Evolutionary conservation across 2,888 invertebrate species (phyloP), one percentile per base, ranked within the genome.

Genomic region (Abscondita cerata): DNA sequence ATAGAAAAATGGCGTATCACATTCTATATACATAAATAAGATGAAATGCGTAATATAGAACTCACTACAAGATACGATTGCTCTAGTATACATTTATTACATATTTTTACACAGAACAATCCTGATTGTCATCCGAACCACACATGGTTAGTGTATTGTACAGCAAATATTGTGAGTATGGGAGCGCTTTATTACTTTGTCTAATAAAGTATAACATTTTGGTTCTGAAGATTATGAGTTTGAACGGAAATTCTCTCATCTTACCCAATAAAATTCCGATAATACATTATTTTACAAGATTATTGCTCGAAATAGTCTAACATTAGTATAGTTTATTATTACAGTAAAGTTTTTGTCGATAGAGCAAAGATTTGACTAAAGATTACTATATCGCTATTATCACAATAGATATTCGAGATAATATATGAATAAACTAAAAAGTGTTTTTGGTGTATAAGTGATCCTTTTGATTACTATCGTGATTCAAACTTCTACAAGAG

Each of bases 101-200:
- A 62, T 41, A 54, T 59, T 61, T 38, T 34, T 34, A 58, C 54
- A 62, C 62, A 62, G 62, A 62, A 59, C 62, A 62, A 62, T 62
- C 62, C 41, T 62, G 62, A 62, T 62, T 62, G 62, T 62, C 62
- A 50, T 59, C 54, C 62, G 58, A 62, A 62, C 62, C 62, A 57
- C 58, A 50, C 58, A 51, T 47, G 13, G 58, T 50, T 52, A 58
- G 48, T 62, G 50, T 58, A 62, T 54, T 62, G 44, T 58, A 62
- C 62, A 62, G 38, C 51, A 51, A 50, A 31, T 53, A 53, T 48
- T 36, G 53, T 50, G 41, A 54, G 53, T 58, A 25, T 6, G 50
- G 36, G 50, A 18, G 19, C 44, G 19, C 18, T 44, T n/a, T 41
- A 41, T 9, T 12, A 40, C 15, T 40, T 40, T n/a, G 25, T 25